A percentile compares a stretch with the other conserved stretches of the same genome.
phyloP scores from a whole-genome alignment of 2,888 invertebrate species.

The Parapristionchus giblindavisi region DNA sequence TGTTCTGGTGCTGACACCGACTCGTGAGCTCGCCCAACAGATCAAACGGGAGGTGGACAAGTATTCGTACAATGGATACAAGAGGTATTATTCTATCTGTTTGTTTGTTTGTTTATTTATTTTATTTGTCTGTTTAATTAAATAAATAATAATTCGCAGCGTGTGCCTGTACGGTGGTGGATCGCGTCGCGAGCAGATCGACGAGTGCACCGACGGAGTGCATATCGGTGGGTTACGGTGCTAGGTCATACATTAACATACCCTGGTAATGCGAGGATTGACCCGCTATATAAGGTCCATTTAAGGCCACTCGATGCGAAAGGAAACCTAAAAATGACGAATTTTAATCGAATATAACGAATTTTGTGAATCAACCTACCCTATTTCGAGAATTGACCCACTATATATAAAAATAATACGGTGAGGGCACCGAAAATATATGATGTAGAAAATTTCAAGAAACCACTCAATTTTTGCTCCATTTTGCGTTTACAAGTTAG shows the following conservation, averaged over 20 bases:
- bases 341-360: no score
- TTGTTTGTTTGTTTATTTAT: neutral
- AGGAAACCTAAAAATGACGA: no score
- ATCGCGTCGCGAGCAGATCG: constrained; percentile 82
- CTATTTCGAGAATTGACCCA: no score
- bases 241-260: no score
- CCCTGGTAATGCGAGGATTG: no score
- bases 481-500: neutral
- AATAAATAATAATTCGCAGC: constrained; percentile 70
- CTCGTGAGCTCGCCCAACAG: constrained; percentile 89
- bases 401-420: no score
- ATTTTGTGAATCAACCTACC: no score
- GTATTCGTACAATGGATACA: constrained; percentile 85
- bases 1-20: constrained; percentile 88
- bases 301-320: no score
- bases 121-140: neutral
- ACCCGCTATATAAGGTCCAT: no score
- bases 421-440: no score
- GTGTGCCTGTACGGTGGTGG: constrained; percentile 93
- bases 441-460: neutral
- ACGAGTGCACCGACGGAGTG: constrained; percentile 81
- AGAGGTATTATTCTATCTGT: constrained; percentile 34
- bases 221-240: constrained; percentile 77
- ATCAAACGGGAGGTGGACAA: constrained; percentile 90
- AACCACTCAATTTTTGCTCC: neutral